Evolutionary conservation across 2,888 invertebrate genomes (phyloP).

Genomic region (Rhogogaster chlorosoma): DNA sequence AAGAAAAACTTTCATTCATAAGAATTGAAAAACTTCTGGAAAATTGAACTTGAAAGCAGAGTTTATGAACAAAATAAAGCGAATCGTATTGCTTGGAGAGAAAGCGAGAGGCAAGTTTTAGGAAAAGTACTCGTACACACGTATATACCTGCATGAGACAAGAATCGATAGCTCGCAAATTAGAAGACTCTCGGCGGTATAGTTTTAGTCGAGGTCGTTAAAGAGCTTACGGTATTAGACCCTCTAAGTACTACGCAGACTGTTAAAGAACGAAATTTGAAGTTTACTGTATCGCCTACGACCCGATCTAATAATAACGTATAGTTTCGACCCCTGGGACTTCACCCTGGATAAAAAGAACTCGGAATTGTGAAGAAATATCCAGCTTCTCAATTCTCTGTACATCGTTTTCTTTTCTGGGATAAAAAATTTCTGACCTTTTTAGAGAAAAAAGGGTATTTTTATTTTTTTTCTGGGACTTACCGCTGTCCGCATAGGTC

Average conservation of each 20-base stretch:
- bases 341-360: neutral
- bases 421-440: neutral
- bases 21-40: neutral
- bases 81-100: neutral
- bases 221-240: conserved; percentile 10
- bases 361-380: neutral
- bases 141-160: neutral
- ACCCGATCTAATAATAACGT: neutral
- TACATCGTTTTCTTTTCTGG: neutral
- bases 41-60: neutral
- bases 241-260: neutral
- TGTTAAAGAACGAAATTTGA: neutral
- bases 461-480: conserved; percentile 75
- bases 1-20: neutral
- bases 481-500: conserved; percentile 99
- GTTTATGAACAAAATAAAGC: neutral
- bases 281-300: neutral
- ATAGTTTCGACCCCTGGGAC: neutral
- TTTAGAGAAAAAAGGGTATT: neutral
- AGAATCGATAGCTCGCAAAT: neutral
- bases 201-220: neutral
- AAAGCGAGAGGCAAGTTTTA: neutral
- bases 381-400: neutral
- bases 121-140: neutral
- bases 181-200: neutral